Percentiles rank a stretch among this genome's conserved stretches.
Conservation (phyloP, 2,797 vertebrate genomes). For the Kryptopterus vitreolus region DNA sequence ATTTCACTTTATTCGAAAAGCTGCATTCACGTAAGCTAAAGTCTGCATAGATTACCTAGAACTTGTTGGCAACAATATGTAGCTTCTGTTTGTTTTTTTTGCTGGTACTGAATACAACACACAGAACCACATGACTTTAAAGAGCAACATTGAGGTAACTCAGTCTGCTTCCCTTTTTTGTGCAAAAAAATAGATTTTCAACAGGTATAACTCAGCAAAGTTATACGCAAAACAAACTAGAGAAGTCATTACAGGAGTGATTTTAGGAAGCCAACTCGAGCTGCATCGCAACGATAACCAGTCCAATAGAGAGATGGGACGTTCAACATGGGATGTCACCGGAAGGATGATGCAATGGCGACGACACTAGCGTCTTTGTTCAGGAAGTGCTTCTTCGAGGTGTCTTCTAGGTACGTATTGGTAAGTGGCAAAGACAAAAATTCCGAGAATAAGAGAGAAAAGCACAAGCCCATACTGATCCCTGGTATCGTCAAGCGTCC, state of each 20-base stretch:
- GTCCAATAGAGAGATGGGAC: no score
- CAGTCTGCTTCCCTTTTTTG: not conserved
- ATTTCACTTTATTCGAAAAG: not conserved
- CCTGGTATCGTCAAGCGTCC: no score
- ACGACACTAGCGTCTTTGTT: no score
- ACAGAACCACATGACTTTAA: not conserved
- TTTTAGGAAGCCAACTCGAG: not conserved
- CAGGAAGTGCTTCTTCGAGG: no score
- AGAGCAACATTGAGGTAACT: not conserved
- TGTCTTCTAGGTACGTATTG: no score
- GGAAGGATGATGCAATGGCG: no score
- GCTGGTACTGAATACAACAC: not conserved
- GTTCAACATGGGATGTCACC: no score
- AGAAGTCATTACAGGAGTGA: not conserved
- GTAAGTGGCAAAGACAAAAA: no score
- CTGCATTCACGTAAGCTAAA: not conserved
- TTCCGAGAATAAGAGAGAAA: no score
- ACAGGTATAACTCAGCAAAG: not conserved
- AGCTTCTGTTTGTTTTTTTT: not conserved
- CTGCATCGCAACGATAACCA: no score
- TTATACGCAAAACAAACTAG: not conserved
- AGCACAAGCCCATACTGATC: no score
- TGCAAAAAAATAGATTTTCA: not conserved
- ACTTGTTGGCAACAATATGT: not conserved
- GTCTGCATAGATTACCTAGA: not conserved